phyloP scores from a whole-genome alignment of 2,113 vertebrate species.

The Percina caprodes region DNA sequence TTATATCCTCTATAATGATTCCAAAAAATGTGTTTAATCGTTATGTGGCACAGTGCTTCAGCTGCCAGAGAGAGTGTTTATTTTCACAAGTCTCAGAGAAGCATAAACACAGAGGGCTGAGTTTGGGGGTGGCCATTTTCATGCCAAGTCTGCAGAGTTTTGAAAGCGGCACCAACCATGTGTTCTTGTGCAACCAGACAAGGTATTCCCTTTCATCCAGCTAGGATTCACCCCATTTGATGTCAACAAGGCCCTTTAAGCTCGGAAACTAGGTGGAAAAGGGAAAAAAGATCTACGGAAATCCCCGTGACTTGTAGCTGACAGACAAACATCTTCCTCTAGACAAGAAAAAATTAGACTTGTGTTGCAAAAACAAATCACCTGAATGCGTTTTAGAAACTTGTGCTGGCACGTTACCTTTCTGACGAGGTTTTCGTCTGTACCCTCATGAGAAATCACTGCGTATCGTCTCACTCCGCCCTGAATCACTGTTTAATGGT shows the following conservation, averaged over 20 bases:
- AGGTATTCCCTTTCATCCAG: conserved; percentile 73
- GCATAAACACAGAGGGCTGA: conserved; percentile 71
- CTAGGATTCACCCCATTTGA: conserved; percentile 77
- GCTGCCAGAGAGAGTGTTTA: conserved; percentile 76
- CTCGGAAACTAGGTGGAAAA: conserved; percentile 54
- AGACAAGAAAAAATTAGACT: conserved; percentile 46
- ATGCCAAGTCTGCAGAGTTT: conserved; percentile 65
- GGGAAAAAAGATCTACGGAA: conserved; percentile 48
- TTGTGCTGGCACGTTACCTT: conserved; percentile 42
- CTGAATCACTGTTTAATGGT: conserved; percentile 39
- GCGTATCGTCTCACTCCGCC: not conserved
- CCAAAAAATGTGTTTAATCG: conserved; percentile 50
- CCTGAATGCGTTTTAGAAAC: conserved; percentile 52
- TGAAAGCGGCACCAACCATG: conserved; percentile 46
- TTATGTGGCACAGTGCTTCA: conserved; percentile 51
- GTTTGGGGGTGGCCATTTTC: conserved; percentile 56
- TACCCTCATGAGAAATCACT: conserved; percentile 18
- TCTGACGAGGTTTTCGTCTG: conserved; percentile 19
- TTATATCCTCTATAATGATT: conserved; percentile 40
- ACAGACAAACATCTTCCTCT: conserved; percentile 68
- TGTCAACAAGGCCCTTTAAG: conserved; percentile 72
- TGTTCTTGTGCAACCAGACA: conserved; percentile 60
- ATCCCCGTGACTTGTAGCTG: conserved; percentile 61
- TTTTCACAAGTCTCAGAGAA: conserved; percentile 73
- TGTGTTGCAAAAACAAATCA: conserved; percentile 68